A percentile compares a stretch with the other conserved stretches of the same genome.
phyloP scores from a whole-genome alignment of 1,140 invertebrate genomes.

The Amyelois transitella region DNA sequence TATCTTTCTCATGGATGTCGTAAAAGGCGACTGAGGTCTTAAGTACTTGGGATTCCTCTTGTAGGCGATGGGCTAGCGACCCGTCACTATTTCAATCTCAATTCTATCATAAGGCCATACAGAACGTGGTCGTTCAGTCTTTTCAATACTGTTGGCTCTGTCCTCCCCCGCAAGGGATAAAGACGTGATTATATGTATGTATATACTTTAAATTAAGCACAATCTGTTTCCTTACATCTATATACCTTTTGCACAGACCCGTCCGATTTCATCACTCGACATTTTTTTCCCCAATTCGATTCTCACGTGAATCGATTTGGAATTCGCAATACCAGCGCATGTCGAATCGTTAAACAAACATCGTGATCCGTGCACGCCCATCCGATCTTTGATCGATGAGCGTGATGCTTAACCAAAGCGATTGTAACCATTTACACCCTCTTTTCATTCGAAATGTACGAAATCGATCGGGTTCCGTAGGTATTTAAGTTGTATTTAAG shows the following conservation, averaged over 20 bases:
- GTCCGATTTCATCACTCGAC: neutral
- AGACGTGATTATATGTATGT: no score
- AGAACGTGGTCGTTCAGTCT: no score
- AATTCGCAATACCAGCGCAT: conserved; percentile 49
- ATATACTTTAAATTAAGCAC: no score
- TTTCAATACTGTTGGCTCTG: no score
- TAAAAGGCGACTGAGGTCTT: no score
- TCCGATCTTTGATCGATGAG: neutral
- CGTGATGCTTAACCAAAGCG: neutral
- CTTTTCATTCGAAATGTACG: neutral
- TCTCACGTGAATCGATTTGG: conserved; percentile 55
- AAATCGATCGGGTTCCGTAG: neutral
- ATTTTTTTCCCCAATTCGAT: conserved; percentile 41
- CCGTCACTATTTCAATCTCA: no score
- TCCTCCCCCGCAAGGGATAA: no score
- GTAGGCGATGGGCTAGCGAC: no score
- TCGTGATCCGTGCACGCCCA: neutral
- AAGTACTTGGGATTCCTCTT: no score
- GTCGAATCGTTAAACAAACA: conserved; percentile 59
- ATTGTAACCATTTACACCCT: neutral
- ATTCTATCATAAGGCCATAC: no score
- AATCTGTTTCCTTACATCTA: neutral
- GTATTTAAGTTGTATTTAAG: neutral
- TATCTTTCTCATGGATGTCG: no score
- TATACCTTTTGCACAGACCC: neutral